Percentiles rank a stretch among this genome's conserved stretches.
Conservation (phyloP, 1,140 invertebrate genomes). For the Micrasema longulum region DNA sequence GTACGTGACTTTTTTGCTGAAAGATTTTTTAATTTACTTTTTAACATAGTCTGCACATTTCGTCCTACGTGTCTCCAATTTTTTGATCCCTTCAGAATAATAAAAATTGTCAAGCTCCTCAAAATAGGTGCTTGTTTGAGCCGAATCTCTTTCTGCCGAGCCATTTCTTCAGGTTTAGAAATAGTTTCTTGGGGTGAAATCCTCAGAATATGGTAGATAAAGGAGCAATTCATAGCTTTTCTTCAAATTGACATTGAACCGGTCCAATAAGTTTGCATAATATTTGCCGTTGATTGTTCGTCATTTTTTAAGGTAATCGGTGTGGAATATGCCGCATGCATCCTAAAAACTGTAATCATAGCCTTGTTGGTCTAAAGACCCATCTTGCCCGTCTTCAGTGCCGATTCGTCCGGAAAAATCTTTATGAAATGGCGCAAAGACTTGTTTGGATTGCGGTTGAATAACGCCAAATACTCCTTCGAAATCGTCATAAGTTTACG, state of each 20-base stretch:
- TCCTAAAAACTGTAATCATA: too few species aligned
- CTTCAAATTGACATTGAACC: conserved; percentile 51
- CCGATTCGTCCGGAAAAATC: neutral
- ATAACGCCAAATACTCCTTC: neutral
- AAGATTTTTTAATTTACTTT: too few species aligned
- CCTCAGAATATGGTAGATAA: neutral
- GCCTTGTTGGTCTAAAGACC: too few species aligned
- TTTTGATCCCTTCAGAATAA: conserved; percentile 3
- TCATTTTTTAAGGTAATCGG: conserved; percentile 58
- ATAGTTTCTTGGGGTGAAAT: neutral
- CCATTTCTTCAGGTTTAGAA: too few species aligned
- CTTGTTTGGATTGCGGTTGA: neutral
- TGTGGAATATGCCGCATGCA: conserved; percentile 54
- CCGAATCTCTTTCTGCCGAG: too few species aligned
- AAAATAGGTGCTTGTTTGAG: too few species aligned
- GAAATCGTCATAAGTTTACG: neutral
- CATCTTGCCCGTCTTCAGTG: neutral
- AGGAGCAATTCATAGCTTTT: too few species aligned
- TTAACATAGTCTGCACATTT: too few species aligned
- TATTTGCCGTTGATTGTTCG: conserved; percentile 53
- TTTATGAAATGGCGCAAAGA: neutral
- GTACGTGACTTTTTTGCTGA: neutral
- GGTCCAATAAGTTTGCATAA: conserved; percentile 47
- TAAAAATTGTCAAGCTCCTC: too few species aligned
- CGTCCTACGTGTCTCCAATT: neutral